These are phyloP conservation scores for Okamejei kenojei DNA, from an alignment of 2,797 vertebrate genomes.

Conservation along the genomic window DNA sequence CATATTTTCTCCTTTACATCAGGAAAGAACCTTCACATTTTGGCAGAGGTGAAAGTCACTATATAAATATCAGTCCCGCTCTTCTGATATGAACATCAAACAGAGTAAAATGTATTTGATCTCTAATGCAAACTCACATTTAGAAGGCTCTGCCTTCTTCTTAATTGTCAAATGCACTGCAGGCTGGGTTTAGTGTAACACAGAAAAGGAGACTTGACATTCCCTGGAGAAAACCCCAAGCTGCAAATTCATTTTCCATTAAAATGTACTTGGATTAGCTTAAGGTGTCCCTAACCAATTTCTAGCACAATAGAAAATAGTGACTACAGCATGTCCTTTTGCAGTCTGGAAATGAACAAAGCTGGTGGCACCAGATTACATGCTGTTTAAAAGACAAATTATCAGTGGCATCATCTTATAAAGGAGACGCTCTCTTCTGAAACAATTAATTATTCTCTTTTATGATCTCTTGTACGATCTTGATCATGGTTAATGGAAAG, in stretches of 20 bases:
- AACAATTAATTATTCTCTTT: background rate
- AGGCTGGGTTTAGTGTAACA: background rate
- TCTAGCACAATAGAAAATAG: background rate
- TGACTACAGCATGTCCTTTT: background rate
- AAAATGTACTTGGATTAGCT: background rate
- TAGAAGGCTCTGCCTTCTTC: no score
- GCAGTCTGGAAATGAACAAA: background rate
- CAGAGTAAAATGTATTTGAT: no score
- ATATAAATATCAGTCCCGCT: no score
- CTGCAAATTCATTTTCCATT: background rate
- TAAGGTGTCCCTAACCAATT: background rate
- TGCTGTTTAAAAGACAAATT: background rate
- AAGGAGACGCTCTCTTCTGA: background rate
- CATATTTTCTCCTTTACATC: no score
- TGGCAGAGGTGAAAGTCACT: no score
- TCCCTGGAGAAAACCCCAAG: background rate
- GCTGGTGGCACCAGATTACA: background rate
- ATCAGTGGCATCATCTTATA: background rate
- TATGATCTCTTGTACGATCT: background rate
- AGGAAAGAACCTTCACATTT: no score
- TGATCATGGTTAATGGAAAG: background rate
- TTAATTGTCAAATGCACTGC: no score
- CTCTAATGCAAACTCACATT: no score
- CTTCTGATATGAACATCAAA: no score
- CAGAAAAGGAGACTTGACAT: background rate